Conservation (phyloP, 1,140 invertebrate genomes). For the Parasteatoda tepidariorum region DNA sequence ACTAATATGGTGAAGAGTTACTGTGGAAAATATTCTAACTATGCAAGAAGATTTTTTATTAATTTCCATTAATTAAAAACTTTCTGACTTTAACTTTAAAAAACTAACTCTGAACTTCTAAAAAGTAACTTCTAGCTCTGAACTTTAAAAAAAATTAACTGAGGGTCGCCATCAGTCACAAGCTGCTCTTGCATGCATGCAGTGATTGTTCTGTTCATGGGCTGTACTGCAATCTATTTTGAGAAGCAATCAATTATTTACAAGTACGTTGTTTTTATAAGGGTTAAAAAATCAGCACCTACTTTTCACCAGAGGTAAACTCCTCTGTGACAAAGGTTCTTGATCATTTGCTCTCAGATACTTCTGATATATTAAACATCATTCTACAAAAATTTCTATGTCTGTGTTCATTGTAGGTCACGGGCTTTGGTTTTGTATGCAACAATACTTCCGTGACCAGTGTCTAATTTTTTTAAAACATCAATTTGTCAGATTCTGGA, state of each 20-base stretch:
- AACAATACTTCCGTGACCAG: slow-evolving; percentile 15
- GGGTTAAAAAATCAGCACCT: slow-evolving; percentile 28
- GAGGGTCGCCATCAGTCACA: slow-evolving; percentile 63
- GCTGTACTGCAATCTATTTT: slow-evolving; percentile 62
- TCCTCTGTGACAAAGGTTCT: slow-evolving; percentile 2
- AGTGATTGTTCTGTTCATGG: slow-evolving; percentile 45
- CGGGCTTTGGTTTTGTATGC: slow-evolving; percentile 34
- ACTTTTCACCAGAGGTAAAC: slow-evolving; percentile 25
- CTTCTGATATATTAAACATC: slow-evolving; percentile 22
- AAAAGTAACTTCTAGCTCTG: too few species aligned
- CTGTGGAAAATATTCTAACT: slow-evolving; percentile 2
- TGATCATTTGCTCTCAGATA: neutral
- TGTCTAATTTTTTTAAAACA: slow-evolving; percentile 1
- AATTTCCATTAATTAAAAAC: neutral
- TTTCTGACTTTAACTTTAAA: too few species aligned
- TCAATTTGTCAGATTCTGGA: neutral
- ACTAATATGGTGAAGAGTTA: slow-evolving; percentile 10
- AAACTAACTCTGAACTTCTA: too few species aligned
- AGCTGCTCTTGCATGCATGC: slow-evolving; percentile 49
- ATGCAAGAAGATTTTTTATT: neutral
- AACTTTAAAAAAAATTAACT: too few species aligned
- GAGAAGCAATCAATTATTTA: slow-evolving; percentile 64
- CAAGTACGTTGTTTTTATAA: slow-evolving; percentile 30
- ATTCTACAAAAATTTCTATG: slow-evolving; percentile 2
- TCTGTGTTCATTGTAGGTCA: slow-evolving; percentile 8